Percentiles rank a stretch among this genome's conserved stretches.
Evolutionary conservation across 2,113 vertebrate genomes (phyloP).

Genomic region (Otis tarda): DNA sequence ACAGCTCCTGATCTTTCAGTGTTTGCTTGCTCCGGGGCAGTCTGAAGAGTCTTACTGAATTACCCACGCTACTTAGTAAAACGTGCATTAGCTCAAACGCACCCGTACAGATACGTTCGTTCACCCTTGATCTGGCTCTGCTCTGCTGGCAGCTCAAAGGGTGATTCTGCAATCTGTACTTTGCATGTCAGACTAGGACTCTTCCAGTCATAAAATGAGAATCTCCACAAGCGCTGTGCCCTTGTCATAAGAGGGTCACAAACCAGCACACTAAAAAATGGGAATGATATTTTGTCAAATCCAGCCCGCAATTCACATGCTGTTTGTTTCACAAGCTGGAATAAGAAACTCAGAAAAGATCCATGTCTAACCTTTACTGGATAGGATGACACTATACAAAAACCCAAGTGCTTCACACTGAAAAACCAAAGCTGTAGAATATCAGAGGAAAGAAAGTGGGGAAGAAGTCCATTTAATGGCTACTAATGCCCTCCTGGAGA

Average conservation of each 20-base stretch:
- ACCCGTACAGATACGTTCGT: rapidly evolving
- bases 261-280: not conserved
- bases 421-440: not conserved
- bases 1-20: not conserved
- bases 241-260: not conserved
- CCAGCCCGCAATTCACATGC: not conserved
- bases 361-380: not conserved
- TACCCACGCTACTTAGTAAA: not conserved
- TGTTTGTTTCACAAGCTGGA: not conserved
- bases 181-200: not conserved
- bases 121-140: not conserved
- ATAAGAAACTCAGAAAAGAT: not conserved
- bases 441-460: not conserved
- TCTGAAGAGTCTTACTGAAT: not conserved
- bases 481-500: not conserved
- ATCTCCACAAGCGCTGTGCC: not conserved
- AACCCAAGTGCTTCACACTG: not conserved
- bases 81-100: rapidly evolving
- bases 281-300: not conserved
- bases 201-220: not conserved
- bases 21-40: not conserved
- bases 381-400: not conserved
- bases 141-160: not conserved
- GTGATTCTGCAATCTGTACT: not conserved
- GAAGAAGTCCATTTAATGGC: not conserved